Evolutionary conservation across 2,113 vertebrate genomes (phyloP).

Genomic region (Formicarius rufipectus): DNA sequence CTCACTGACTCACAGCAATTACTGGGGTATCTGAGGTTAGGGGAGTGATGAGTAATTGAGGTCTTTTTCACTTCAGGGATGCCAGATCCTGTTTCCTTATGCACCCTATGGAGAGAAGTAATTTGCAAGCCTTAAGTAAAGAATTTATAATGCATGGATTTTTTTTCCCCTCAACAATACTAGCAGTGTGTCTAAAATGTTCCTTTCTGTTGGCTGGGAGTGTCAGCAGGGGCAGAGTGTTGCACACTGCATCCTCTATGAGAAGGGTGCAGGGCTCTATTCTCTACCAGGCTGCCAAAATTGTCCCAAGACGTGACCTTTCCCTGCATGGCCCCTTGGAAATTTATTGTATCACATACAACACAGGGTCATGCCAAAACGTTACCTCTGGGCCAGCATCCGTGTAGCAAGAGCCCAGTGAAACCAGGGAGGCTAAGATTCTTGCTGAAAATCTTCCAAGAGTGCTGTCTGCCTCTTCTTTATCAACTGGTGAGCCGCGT

Average conservation of each 20-base stretch:
- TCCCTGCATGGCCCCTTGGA: neutral
- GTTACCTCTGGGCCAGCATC: neutral
- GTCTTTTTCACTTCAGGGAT: conserved; percentile 34
- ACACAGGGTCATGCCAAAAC: neutral
- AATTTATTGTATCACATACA: neutral
- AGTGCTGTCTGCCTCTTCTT: neutral
- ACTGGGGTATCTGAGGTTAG: conserved; percentile 60
- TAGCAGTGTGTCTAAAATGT: neutral
- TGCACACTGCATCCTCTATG: neutral
- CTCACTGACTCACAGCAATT: conserved; percentile 62
- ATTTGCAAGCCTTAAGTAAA: conserved; percentile 10
- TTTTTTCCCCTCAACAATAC: neutral
- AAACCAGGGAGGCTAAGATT: neutral
- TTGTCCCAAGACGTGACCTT: neutral
- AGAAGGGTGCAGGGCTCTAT: neutral
- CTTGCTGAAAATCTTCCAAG: neutral
- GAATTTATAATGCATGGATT: neutral
- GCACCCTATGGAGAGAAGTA: neutral
- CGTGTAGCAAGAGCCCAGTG: neutral
- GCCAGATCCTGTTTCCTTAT: conserved; percentile 24
- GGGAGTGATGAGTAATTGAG: conserved; percentile 62
- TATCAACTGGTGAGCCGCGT: neutral
- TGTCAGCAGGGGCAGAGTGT: neutral
- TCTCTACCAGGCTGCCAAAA: neutral
- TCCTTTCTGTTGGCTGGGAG: neutral